Evolutionary conservation across 2,113 vertebrate genomes (phyloP), one percentile per base, ranked within the genome.

Genomic region (Loxodonta africana): DNA sequence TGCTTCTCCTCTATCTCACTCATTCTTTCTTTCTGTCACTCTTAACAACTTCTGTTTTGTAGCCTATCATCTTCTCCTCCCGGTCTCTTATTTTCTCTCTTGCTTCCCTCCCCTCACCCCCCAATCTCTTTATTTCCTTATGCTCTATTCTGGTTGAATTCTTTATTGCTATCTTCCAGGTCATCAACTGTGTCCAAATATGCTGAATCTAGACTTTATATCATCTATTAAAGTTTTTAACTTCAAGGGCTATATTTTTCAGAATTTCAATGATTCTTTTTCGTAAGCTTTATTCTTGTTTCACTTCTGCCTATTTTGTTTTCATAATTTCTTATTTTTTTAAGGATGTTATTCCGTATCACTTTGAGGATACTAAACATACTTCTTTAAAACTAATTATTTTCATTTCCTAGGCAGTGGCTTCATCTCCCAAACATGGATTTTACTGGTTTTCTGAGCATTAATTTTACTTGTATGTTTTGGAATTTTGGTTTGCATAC

Each of bases 21-120:
- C 33, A 74, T 63, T 87, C 9, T 96, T 44, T 89, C 88, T 93
- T 44, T 89, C 88, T 93, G 48, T 57, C 69, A 28, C 48, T 81
- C n/a, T 26, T 77, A 17, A 17, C 12, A 11, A 11, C 26, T 63
- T 93, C 6, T 67, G 51, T 23, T n/a, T 51, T 86, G 7, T 18
- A 82, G 81, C 4, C 17, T 3, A 57, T 91, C 51, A 76, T 78
- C 82, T 57, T 26, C 86, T 77, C 21, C 26, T 71, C 33, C 23
- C 26, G 9, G 18, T 62, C 62, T 78, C n/a, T 83, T 73, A 76
- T 33, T 53, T 33, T 53, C 37, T 74, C 23, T 41, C 1, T 77
- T 9, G 26, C 63, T 14, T 65, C 37, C 37, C 37, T 37, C 37
- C 37, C 37, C 37, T 37, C 37, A 37, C 37, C 14, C 15, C 25